Evolutionary conservation across 1,140 invertebrate genomes (phyloP), one percentile per base, ranked within the genome.

Genomic region (Macrotrachela quadricornifera): DNA sequence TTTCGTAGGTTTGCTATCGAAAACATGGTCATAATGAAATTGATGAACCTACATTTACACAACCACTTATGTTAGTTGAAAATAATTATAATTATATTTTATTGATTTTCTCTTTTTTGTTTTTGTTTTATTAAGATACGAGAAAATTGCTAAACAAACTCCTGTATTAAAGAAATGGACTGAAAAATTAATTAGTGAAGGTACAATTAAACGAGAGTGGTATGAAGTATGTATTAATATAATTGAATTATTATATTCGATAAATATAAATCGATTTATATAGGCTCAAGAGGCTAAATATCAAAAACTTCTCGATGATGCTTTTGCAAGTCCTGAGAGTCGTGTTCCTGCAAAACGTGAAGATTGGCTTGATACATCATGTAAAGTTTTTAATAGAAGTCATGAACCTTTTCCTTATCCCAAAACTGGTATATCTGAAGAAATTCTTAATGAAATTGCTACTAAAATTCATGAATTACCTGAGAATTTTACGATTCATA

Each of bases 11-110:
- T 18, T 75, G 67, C 62, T 99, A 97, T 71, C 77, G 92, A 47
- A 78, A 88, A 56, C 88, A 90, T 71, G 92, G 92, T 3, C 92
- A 99, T 75, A 99, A 97, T 69, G 92, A 99, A 74, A 84, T 92
- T 57, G 92, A 99, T 70, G 90, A 99, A 67, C 91, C 92, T 0
- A 95, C 94, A 87, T 97, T 97, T 68, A 97, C 92, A 0, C 91
- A 97, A 69, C 92, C 91, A 8, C 76, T 96, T n/a, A 97, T 99
- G 94, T 96, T 96, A 64, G 74, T 78, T 63, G 72, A 79, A 11
- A n/a, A n/a, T n/a, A n/a, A n/a, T n/a, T n/a, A n/a, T n/a, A n/a
- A n/a, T n/a, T n/a, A n/a, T n/a, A n/a, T n/a, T n/a, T 30, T 30
- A 8, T 30, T 30, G 21, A 4, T 30, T 30, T 2, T 4, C 21